A percentile compares a stretch with the other conserved stretches of the same genome.
phyloP scores from a whole-genome alignment of 2,888 invertebrate genomes.

The Abrostola triplasia region DNA sequence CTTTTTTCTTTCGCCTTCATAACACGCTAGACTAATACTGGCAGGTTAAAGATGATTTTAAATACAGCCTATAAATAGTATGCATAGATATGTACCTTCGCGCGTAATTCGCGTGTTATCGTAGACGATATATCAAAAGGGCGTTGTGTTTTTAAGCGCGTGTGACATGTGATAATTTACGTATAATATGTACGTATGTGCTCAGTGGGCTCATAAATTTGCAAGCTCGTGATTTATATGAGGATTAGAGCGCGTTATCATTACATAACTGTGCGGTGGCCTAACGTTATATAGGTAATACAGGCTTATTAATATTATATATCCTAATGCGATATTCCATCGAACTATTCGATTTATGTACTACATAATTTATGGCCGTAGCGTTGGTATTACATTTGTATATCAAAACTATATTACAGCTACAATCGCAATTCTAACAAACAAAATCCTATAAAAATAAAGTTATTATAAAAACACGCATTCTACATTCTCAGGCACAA shows the following conservation, averaged over 20 bases:
- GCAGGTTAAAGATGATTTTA: conserved; percentile 27
- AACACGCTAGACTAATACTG: conserved; percentile 23
- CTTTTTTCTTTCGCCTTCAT: conserved; percentile 52
- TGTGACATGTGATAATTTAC: conserved; percentile 76
- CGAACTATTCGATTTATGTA: too few relatives aligned
- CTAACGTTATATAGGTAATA: conserved; percentile 43
- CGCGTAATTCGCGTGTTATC: conserved; percentile 54
- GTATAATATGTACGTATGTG: conserved; percentile 73
- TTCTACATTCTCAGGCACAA: conserved; percentile 66
- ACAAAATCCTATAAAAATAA: conserved; percentile 68
- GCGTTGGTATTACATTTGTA: too few relatives aligned
- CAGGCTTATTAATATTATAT: conserved; percentile 41
- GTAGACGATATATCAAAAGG: conserved; percentile 60
- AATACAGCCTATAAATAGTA: conserved; percentile 48
- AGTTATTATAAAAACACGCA: conserved; percentile 56
- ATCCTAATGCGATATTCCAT: conserved; percentile 12
- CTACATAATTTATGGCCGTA: too few relatives aligned
- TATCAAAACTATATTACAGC: neutral
- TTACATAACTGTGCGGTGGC: conserved; percentile 61
- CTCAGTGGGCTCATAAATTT: conserved; percentile 82
- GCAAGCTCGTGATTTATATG: conserved; percentile 80
- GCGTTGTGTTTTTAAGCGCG: conserved; percentile 69
- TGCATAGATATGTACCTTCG: conserved; percentile 2
- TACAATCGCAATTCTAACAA: conserved; percentile 51
- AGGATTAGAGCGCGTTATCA: conserved; percentile 81